A percentile compares a stretch with the other conserved stretches of the same genome.
These are phyloP conservation scores for Zoanthus sociatus DNA, from an alignment of 92 coral and sea anemone species.

Conservation along the genomic window DNA sequence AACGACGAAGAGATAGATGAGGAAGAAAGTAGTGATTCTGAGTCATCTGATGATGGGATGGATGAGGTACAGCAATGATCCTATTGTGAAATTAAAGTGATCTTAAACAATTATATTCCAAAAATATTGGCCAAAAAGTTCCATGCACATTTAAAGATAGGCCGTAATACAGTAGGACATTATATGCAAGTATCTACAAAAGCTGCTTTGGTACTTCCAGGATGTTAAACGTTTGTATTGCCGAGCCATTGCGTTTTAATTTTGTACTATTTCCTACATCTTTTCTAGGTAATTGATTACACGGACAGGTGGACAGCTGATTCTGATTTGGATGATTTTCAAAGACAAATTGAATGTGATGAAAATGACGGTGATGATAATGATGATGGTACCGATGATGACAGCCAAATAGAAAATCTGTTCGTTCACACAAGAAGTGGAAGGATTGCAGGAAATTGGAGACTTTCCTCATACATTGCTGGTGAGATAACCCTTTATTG, in stretches of 20 bases:
- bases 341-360: slow-evolving; percentile 6
- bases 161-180: slow-evolving; percentile 13
- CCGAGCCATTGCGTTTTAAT: slow-evolving; percentile 6
- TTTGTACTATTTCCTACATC: slow-evolving; percentile 10
- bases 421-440: slow-evolving; percentile 13
- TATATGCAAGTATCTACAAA: slow-evolving; percentile 9
- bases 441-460: slow-evolving; percentile 6
- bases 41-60: slow-evolving; percentile 7
- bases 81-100: slow-evolving; percentile 6
- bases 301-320: slow-evolving; percentile 9
- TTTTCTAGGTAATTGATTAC: slow-evolving; percentile 6
- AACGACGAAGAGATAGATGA: slow-evolving; percentile 12
- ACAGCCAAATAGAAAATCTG: slow-evolving; percentile 11
- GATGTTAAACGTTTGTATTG: slow-evolving; percentile 7
- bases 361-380: slow-evolving; percentile 5
- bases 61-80: slow-evolving; percentile 3
- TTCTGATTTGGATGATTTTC: slow-evolving; percentile 7
- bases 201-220: slow-evolving; percentile 14
- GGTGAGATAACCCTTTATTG: slow-evolving; percentile 12
- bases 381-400: slow-evolving; percentile 10
- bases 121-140: slow-evolving; percentile 9
- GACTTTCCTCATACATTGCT: slow-evolving; percentile 12
- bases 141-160: slow-evolving; percentile 8
- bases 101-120: slow-evolving; percentile 9
- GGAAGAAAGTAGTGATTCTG: slow-evolving; percentile 12